A percentile compares a stretch with the other conserved stretches of the same genome.
Evolutionary conservation across 1,140 invertebrate species (phyloP).

Genomic region (Ephestia elutella): DNA sequence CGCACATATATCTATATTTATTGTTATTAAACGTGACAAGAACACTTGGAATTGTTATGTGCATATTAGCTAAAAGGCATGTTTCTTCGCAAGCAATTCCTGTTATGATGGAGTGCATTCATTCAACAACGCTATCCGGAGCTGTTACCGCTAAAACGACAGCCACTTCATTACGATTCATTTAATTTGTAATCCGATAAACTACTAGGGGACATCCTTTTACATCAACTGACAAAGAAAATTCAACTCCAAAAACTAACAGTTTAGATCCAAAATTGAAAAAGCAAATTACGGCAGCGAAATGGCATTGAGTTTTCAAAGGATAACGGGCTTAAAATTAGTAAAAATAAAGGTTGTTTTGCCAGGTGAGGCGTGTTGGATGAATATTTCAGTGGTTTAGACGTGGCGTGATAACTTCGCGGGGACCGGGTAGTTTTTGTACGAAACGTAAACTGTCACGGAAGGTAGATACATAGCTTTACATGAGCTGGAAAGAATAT

Average conservation of each 20-base stretch:
- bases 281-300: not conserved
- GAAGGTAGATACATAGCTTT: not conserved
- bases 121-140: not conserved
- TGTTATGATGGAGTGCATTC: too few relatives aligned
- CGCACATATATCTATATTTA: too few relatives aligned
- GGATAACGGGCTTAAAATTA: constrained; percentile 3
- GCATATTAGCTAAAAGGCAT: too few relatives aligned
- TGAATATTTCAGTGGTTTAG: constrained; percentile 6
- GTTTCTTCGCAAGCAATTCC: too few relatives aligned
- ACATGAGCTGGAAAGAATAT: not conserved
- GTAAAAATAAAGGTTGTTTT: not conserved
- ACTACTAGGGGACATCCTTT: not conserved
- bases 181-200: constrained; percentile 7
- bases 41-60: too few relatives aligned
- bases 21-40: too few relatives aligned
- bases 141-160: not conserved
- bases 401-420: constrained; percentile 7
- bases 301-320: not conserved
- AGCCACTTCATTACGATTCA: constrained; percentile 8
- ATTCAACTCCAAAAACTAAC: not conserved
- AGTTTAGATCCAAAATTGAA: constrained; percentile 1
- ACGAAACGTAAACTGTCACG: not conserved
- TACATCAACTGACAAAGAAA: not conserved
- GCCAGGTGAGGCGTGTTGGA: not conserved
- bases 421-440: constrained; percentile 5